These are phyloP conservation scores for Orgyia antiqua DNA, from an alignment of 2,888 invertebrate species.

Conservation along the genomic window DNA sequence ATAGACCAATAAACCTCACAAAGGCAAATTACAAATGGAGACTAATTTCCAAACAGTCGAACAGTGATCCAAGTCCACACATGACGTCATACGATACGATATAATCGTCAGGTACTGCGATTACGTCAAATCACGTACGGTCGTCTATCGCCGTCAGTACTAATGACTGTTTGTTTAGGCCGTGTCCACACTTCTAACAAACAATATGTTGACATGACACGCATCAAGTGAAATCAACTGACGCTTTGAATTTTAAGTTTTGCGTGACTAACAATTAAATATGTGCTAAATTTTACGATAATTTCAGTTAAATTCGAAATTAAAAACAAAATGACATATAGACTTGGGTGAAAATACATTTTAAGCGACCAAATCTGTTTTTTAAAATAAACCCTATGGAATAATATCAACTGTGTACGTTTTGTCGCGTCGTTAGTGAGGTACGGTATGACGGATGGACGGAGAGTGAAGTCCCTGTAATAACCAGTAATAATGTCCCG, in stretches of 20 bases:
- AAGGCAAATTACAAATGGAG: not conserved
- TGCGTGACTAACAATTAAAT: conserved; percentile 26
- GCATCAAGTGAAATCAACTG: conserved; percentile 54
- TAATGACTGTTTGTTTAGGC: conserved; percentile 71
- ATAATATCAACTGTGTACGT: too few species aligned
- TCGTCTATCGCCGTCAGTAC: conserved; percentile 26
- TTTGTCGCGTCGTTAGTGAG: too few species aligned
- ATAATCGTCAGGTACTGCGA: conserved; percentile 16
- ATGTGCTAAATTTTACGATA: conserved; percentile 19
- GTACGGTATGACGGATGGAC: too few species aligned
- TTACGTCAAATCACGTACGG: conserved; percentile 16
- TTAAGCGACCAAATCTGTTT: too few species aligned
- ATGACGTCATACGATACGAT: conserved; percentile 26
- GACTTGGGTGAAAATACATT: too few species aligned
- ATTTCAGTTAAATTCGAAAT: too few species aligned
- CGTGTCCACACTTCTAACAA: conserved; percentile 36
- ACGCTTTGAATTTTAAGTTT: conserved; percentile 37
- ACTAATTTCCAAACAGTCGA: conserved; percentile 25
- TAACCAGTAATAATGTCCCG: too few species aligned
- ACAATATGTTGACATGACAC: conserved; percentile 49
- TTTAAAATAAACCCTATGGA: too few species aligned
- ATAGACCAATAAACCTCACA: not conserved
- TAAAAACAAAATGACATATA: too few species aligned
- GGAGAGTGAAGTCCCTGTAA: too few species aligned
- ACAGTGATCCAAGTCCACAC: conserved; percentile 28